Evolutionary conservation across 2,888 invertebrate species (phyloP).

Genomic region (Cryptocephalus moraei): DNA sequence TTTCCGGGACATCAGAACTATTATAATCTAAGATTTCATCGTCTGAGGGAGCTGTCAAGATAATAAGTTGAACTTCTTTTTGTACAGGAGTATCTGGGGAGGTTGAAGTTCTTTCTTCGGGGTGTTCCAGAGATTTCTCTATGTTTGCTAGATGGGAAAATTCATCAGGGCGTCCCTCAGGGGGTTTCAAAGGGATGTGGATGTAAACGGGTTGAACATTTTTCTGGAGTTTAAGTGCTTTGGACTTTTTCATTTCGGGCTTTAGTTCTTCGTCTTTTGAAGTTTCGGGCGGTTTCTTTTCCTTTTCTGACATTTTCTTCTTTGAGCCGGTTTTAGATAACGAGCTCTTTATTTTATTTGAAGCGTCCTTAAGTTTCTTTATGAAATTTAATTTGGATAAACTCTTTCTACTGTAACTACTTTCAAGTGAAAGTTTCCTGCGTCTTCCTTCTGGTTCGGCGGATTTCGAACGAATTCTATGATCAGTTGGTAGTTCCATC

Average conservation of each 20-base stretch:
- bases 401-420: conserved; percentile 29
- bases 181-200: conserved; percentile 35
- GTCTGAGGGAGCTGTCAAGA: conserved; percentile 36
- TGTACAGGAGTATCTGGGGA: conserved; percentile 10
- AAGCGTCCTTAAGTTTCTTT: conserved; percentile 29
- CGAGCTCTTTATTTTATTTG: conserved; percentile 29
- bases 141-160: conserved; percentile 32
- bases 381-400: conserved; percentile 25
- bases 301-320: conserved; percentile 9
- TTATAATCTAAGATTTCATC: conserved; percentile 32
- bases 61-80: conserved; percentile 31
- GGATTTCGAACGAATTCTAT: conserved; percentile 23
- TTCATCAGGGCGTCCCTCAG: conserved; percentile 33
- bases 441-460: conserved; percentile 27
- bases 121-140: conserved; percentile 5
- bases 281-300: conserved; percentile 1
- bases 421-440: conserved; percentile 27
- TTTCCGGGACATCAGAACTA: conserved; percentile 28
- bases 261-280: conserved; percentile 10
- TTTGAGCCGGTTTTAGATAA: conserved; percentile 18
- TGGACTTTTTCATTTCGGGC: background rate
- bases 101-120: conserved; percentile 16
- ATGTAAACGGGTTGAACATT: conserved; percentile 30
- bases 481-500: background rate
- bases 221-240: conserved; percentile 10